Conservation (phyloP, 2,888 invertebrate genomes). For the Ormyrus labotus region DNA sequence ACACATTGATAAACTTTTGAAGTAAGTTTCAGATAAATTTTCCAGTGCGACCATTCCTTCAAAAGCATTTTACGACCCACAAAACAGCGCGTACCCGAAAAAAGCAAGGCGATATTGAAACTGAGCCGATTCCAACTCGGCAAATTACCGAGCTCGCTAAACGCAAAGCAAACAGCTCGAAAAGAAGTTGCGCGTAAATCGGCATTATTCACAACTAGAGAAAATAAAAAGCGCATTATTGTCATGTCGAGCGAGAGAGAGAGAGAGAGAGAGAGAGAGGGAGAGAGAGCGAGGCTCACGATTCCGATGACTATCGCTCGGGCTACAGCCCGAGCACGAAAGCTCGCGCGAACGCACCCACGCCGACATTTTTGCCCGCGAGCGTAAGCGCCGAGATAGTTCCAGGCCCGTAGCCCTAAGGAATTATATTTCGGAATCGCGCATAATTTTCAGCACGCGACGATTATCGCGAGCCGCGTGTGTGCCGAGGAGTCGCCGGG, state of each 20-base stretch:
- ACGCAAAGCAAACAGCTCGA: no score
- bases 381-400: constrained; percentile 36
- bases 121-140: no score
- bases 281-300: constrained; percentile 17
- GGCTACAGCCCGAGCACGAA: background rate
- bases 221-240: constrained; percentile 42
- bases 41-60: no score
- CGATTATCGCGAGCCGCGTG: constrained; percentile 38
- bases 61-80: no score
- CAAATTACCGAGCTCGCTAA: no score
- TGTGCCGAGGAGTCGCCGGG: no score
- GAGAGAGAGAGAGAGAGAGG: background rate
- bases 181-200: no score
- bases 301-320: constrained; percentile 55
- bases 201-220: constrained; percentile 7
- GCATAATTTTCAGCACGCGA: constrained; percentile 70
- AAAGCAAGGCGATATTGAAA: no score
- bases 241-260: constrained; percentile 17
- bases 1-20: no score
- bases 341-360: constrained; percentile 12
- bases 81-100: no score
- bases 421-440: constrained; percentile 64
- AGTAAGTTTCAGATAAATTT: no score
- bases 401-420: constrained; percentile 26
- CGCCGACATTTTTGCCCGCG: constrained; percentile 3